Base-by-base conservation (phyloP, 2,888 invertebrate genomes). In the Mactromeris polynyma region DNA sequence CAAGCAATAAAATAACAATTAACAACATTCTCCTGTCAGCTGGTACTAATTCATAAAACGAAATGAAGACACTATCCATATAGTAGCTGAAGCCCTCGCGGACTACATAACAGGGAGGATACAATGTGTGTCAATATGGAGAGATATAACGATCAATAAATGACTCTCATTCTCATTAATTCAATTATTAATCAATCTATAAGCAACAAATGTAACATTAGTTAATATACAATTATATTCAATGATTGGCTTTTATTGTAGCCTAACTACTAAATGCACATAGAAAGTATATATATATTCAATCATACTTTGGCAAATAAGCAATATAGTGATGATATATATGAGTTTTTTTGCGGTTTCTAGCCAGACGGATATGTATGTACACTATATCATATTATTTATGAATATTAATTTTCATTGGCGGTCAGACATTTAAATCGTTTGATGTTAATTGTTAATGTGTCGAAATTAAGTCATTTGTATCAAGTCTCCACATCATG, bases 131-230 rank as follows among this genome's bases (percentile, higher is more conserved):
- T 88, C 90, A 90, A 51, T 51, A 54, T 42, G 26, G 42, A 79
- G 77, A 51, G 42, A 40, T 31, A 42, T 69, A 77, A 84, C 86
- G 86, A 88, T 90, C 86, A 86, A 81, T 90, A 83, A 64, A 81
- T 31, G 33, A 33, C 79, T 73, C 82, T 69, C 82, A 51, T 46
- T 85, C 87, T 42, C 89, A 91, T 90, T 87, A 88, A 90, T 92
- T 90, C 90, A 90, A 90, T 90, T 92, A 92, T 90, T 89, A 89
- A 92, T 92, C 90, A 92, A 92, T 92, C 91, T 86, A 86, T 36
- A 81, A 64, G 77, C 90, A 83, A 90, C 90, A 81, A 88, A 88
- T 81, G 86, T 86, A 83, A 69, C 54, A 73, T 73, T 73, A 33
- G 17, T 73, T 73, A 73, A 73, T 33, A 85, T 79, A 64, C 42